Conservation (phyloP, 2,888 invertebrate species). For the Epsilonema sp. region DNA sequence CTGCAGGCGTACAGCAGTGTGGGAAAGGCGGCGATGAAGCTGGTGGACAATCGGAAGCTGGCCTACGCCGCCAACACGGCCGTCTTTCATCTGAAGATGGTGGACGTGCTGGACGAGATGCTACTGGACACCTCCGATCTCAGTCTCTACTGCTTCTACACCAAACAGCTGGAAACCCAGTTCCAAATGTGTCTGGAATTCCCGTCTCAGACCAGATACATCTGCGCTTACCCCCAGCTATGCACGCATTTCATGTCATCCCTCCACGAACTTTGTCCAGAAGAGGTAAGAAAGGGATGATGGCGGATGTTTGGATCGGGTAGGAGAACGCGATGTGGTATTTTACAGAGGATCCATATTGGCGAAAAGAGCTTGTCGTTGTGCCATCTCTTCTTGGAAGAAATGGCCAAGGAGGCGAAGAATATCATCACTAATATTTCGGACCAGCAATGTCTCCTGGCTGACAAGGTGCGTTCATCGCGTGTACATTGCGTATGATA, state of each 20-base stretch:
- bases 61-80: slow-evolving; percentile 81
- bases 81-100: slow-evolving; percentile 90
- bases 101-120: slow-evolving; percentile 89
- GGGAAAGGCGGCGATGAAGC: slow-evolving; percentile 49
- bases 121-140: slow-evolving; percentile 88
- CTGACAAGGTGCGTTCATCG: slow-evolving; percentile 47
- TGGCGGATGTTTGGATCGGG: slow-evolving; percentile 13
- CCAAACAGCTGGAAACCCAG: slow-evolving; percentile 43
- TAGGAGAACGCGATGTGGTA: background rate
- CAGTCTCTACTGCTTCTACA: slow-evolving; percentile 60
- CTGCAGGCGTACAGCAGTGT: slow-evolving; percentile 74
- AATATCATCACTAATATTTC: slow-evolving; percentile 95
- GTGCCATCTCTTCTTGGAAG: slow-evolving; percentile 89
- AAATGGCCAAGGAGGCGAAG: slow-evolving; percentile 96
- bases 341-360: slow-evolving; percentile 57
- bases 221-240: slow-evolving; percentile 87
- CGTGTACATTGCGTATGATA: background rate
- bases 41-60: slow-evolving; percentile 62
- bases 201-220: slow-evolving; percentile 91
- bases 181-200: slow-evolving; percentile 97
- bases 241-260: slow-evolving; percentile 95
- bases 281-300: no score
- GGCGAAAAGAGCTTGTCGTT: slow-evolving; percentile 81
- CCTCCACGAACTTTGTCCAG: slow-evolving; percentile 92
- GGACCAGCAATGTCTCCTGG: slow-evolving; percentile 91